Evolutionary conservation across 2,888 invertebrate genomes (phyloP), one percentile per base, ranked within the genome.

Genomic region (Sclerodermus sp.): DNA sequence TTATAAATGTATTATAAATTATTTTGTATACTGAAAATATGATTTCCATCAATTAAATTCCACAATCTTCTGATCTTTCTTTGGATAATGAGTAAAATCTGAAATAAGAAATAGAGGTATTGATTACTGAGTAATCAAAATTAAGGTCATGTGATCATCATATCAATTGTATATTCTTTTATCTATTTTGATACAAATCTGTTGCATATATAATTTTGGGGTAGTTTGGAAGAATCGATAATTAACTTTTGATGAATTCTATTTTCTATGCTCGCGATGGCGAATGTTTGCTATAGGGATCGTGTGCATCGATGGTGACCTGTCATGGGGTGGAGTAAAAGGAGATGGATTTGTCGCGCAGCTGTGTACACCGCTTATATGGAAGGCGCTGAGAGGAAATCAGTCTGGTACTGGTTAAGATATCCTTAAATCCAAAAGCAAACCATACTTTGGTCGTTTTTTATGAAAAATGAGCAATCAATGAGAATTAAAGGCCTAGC

Each of bases 341-440:
- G 58, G 67, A 71, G 71, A 74, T 71, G 70, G 72, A 75, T 76
- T 74, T 73, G 72, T 72, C 57, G 67, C 64, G 73, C 76, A 76
- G 77, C 77, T 77, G 76, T 76, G 76, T 76, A 77, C 68, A 77
- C 76, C 64, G 62, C 63, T 72, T 74, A 74, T 71, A 67, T 69
- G 64, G 60, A 55, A 65, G 57, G 61, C 57, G 59, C 49, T 54
- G 57, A 51, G 49, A 32, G 54, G 57, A 59, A 62, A 55, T 62
- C 59, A 61, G 53, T 62, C 51, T 61, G 61, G 60, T 67, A 62
- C 71, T 72, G 73, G 73, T 74, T 64, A 66, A 74, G 64, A 67
- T 72, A 68, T 73, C 62, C 58, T 61, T 66, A 70, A 72, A 71
- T 70, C 70, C 61, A 58, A 34, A 66, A 68, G 68, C 64, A 67